Percentiles rank a stretch among this genome's conserved stretches.
Conservation (phyloP, 2,113 vertebrate species). For the Ptilonorhynchus violaceus region DNA sequence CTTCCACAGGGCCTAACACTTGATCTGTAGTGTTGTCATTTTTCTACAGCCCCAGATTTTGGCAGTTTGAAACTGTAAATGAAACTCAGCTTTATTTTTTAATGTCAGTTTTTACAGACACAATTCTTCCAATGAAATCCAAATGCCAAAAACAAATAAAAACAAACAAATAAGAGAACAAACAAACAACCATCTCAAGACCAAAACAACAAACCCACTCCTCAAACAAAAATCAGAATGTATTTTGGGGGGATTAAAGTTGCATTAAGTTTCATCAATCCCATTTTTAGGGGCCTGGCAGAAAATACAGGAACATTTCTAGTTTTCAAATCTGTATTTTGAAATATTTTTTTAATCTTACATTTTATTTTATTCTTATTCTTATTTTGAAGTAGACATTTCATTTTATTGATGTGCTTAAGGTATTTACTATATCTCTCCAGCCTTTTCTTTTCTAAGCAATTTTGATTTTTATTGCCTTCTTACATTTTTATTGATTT, state of each 20-base stretch:
- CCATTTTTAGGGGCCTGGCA: background rate
- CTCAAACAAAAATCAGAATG: background rate
- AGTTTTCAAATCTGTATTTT: background rate
- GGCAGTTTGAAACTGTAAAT: background rate
- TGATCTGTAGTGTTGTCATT: background rate
- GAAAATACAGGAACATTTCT: background rate
- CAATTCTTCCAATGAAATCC: background rate
- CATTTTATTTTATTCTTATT: conserved; percentile 15
- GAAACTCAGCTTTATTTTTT: background rate
- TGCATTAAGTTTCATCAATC: background rate
- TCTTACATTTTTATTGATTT: conserved; percentile 52
- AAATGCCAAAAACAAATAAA: background rate
- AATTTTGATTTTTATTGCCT: conserved; percentile 46
- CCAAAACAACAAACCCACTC: background rate
- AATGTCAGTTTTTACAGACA: background rate
- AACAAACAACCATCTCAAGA: background rate
- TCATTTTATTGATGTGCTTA: conserved; percentile 24
- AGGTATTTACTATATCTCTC: background rate
- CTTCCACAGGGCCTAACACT: background rate
- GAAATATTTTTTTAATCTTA: background rate
- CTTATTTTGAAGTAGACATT: conserved; percentile 18
- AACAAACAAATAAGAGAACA: background rate
- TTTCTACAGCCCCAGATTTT: background rate
- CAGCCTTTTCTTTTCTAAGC: conserved; percentile 5
- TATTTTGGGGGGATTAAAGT: background rate